Base-by-base conservation (phyloP, 2,113 vertebrate genomes). In the Sinocyclocheilus grahami region DNA sequence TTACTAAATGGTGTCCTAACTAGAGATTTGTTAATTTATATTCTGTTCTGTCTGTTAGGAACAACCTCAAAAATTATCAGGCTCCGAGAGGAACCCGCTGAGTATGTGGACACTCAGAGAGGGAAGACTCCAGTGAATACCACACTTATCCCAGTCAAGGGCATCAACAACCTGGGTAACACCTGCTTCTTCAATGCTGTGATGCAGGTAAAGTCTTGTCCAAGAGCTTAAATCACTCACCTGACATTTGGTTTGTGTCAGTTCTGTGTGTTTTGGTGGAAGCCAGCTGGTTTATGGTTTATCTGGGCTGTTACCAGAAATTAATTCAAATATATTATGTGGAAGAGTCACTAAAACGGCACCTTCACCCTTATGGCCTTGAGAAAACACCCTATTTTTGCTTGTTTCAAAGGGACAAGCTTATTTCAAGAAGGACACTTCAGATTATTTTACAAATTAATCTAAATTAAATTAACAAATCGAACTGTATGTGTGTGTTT, bases 161-260 rank as follows among this genome's bases (percentile, higher is more conserved):
- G 98, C 94, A 97, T 99, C 90, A 97, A 93, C 82, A 99, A 99
- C 93, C 95, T 99, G 82, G 98, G 98, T 69, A 99, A 99, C 92
- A 99, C 98, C 0, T 99, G 98, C 92, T 99, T 99, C 94, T 99
- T 99, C 92, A 99, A 99, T 89, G 97, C 98, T 58, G 97, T 99
- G n/a, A 97, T 99, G 96, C 98, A 99, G 97, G 98, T 99, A 93
- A 93, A 89, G 83, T 88, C 84, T 39, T 53, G 27, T 58, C 63
- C 16, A 3, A 65, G 18, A 76, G 3, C 33, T 12, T 53, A 10
- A n/a, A 18, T 22, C 3, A 48, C 46, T 48, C 63, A 30, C 82
- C 24, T 69, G 16, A 30, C 78, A 18, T 11, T 2, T 27, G 39
- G 30, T 53, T 63, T 88, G 58, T 83, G 42, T 91, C 92, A 91